These are phyloP conservation scores for Bactericera cockerelli DNA, from an alignment of 1,140 invertebrate genomes.

Conservation along the genomic window DNA sequence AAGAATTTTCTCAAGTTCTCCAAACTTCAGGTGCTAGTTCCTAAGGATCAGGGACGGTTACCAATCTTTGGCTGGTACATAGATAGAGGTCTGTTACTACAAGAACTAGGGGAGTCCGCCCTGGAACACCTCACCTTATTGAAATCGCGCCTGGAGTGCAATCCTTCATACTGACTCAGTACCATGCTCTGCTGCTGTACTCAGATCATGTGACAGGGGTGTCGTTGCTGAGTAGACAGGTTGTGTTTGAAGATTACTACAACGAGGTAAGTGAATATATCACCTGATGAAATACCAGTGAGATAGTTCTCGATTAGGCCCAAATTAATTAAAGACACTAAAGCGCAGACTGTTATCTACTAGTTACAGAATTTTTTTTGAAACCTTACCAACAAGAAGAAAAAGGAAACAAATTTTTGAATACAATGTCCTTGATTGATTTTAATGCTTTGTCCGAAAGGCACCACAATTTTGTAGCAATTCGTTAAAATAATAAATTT, in stretches of 20 bases:
- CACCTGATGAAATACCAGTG: no score
- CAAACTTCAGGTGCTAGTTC: background rate
- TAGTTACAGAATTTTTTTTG: no score
- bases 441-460: no score
- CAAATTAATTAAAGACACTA: no score
- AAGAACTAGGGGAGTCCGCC: background rate
- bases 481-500: no score
- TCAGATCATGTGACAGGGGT: slow-evolving; percentile 67
- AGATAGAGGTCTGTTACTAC: background rate
- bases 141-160: slow-evolving; percentile 24
- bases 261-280: slow-evolving; percentile 37
- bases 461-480: no score
- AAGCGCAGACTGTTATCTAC: no score
- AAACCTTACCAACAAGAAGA: no score
- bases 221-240: slow-evolving; percentile 64
- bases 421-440: no score
- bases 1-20: background rate
- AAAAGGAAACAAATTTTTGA: no score
- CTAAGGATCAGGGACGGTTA: background rate
- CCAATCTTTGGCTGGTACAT: background rate
- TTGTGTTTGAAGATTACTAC: slow-evolving; percentile 75
- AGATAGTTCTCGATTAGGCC: no score
- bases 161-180: slow-evolving; percentile 73
- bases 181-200: slow-evolving; percentile 75
- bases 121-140: slow-evolving; percentile 8